Evolutionary conservation across 2,888 invertebrate species (phyloP).

Genomic region (Chydorus sphaericus): DNA sequence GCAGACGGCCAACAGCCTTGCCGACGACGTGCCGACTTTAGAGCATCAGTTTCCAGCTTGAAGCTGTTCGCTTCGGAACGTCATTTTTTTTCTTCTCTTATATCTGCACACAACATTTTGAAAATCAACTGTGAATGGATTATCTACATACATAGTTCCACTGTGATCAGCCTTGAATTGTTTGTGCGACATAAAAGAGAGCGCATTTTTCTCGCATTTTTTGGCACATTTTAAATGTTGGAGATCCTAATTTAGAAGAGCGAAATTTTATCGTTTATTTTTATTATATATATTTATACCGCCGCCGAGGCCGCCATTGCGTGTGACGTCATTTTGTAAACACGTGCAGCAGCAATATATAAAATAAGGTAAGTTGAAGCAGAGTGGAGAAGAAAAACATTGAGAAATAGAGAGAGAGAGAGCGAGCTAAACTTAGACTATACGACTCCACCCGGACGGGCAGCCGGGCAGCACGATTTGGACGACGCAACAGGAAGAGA

Average conservation of each 20-base stretch:
- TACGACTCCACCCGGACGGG: neutral
- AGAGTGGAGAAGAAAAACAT: neutral
- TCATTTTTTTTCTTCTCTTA: neutral
- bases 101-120: too few relatives aligned
- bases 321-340: constrained; percentile 4
- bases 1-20: too few relatives aligned
- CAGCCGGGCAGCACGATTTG: neutral
- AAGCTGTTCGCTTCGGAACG: neutral
- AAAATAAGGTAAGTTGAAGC: too few relatives aligned
- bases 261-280: neutral
- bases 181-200: neutral
- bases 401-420: neutral
- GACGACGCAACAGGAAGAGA: neutral
- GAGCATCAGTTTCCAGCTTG: neutral
- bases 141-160: neutral
- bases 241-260: neutral
- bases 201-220: neutral
- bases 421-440: neutral
- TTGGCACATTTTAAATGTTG: neutral
- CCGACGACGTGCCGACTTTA: too few relatives aligned
- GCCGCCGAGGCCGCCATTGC: neutral
- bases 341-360: neutral
- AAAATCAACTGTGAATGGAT: too few relatives aligned
- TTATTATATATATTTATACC: neutral
- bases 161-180: neutral